Conservation (phyloP, 2,797 vertebrate species). For the Limosa lapponica region DNA sequence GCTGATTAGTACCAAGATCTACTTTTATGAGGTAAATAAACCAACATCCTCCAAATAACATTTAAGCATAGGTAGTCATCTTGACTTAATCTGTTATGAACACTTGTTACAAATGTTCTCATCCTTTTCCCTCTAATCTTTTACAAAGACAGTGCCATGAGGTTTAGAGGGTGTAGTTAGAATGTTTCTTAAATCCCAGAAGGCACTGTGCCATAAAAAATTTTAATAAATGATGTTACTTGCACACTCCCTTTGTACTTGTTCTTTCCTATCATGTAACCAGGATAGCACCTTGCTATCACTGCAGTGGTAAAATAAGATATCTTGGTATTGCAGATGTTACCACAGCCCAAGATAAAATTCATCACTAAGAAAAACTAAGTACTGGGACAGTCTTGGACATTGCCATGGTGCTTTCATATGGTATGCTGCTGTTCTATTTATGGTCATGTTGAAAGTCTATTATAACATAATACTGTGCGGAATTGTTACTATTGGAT, state of each 20-base stretch:
- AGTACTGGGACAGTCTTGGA: background rate
- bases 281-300: background rate
- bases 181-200: background rate
- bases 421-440: background rate
- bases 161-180: background rate
- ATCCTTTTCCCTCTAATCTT: background rate
- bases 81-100: background rate
- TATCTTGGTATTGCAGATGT: background rate
- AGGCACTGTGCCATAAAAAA: background rate
- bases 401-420: background rate
- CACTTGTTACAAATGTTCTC: background rate
- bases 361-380: background rate
- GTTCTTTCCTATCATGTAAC: background rate
- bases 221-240: background rate
- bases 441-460: background rate
- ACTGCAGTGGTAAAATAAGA: background rate
- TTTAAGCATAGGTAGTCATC: background rate
- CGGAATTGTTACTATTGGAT: background rate
- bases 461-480: background rate
- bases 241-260: background rate
- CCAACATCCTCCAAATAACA: background rate
- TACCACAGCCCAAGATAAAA: background rate
- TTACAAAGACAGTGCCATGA: background rate
- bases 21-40: background rate
- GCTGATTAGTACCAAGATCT: slow-evolving; percentile 19